A percentile compares a stretch with the other conserved stretches of the same genome.
phyloP scores from a whole-genome alignment of 2,797 vertebrate species.

The Prionace glauca region DNA sequence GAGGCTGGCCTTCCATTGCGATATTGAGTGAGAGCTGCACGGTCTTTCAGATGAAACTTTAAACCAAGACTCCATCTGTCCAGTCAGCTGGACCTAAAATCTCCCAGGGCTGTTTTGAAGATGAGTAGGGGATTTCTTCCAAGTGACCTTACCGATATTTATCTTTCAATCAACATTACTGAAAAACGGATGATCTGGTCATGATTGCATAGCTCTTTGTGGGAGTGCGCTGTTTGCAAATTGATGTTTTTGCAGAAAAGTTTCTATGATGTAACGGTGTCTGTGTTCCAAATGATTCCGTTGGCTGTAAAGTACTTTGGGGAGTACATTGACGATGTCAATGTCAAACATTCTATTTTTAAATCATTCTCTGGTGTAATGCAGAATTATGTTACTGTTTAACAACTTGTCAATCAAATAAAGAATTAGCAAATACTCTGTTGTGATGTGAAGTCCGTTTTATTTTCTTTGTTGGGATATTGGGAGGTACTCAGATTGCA shows the following conservation, averaged over 20 bases:
- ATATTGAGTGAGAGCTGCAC: not conserved
- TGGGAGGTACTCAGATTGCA: not conserved
- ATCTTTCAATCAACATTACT: not conserved
- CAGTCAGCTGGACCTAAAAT: not conserved
- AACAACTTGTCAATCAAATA: not conserved
- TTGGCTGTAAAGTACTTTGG: not conserved
- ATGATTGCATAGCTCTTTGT: not conserved
- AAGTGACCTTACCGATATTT: not conserved
- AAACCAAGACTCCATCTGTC: not conserved
- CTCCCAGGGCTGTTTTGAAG: not conserved
- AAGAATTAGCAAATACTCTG: not conserved
- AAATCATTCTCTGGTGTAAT: not conserved
- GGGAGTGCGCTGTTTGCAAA: not conserved
- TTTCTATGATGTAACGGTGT: not conserved
- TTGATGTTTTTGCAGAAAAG: not conserved
- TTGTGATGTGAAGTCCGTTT: not conserved
- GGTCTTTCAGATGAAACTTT: not conserved
- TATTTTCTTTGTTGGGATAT: not conserved
- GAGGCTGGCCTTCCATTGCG: not conserved
- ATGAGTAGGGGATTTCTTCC: too few species aligned
- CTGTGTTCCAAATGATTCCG: not conserved
- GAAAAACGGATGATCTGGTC: not conserved
- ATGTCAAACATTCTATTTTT: not conserved
- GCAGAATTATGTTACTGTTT: not conserved
- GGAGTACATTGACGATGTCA: not conserved